These are phyloP conservation scores for Coregonus clupeaformis DNA, from an alignment of 2,113 vertebrate species.

Conservation along the genomic window DNA sequence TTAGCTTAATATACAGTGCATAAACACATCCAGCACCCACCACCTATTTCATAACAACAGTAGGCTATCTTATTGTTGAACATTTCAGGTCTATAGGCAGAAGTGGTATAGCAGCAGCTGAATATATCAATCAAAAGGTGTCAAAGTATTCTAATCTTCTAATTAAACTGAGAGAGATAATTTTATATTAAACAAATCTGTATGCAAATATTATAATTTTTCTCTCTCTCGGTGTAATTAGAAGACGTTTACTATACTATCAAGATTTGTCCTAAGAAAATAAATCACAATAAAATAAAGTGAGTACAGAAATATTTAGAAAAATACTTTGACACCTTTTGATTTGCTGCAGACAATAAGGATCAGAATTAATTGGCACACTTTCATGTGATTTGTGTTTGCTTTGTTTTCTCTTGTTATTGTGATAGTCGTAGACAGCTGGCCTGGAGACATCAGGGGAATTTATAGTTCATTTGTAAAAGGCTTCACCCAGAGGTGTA, in stretches of 20 bases:
- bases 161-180: background rate
- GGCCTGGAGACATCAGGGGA: conserved; percentile 87
- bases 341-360: conserved; percentile 90
- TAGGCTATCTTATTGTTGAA: no score
- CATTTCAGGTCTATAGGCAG: no score
- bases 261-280: conserved; percentile 26
- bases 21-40: no score
- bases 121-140: no score
- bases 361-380: conserved; percentile 91
- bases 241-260: background rate
- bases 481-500: conserved; percentile 77
- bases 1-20: no score
- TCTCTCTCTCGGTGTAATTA: background rate
- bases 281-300: conserved; percentile 93
- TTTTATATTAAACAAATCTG: no score
- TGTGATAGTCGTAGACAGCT: conserved; percentile 83
- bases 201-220: background rate
- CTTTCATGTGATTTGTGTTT: conserved; percentile 84
- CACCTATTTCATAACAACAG: no score
- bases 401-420: conserved; percentile 80
- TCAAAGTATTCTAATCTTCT: background rate
- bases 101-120: no score
- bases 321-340: conserved; percentile 95
- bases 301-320: conserved; percentile 90
- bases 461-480: conserved; percentile 83